Evolutionary conservation across 2,888 invertebrate species (phyloP).

Genomic region (Sycophila texana): DNA sequence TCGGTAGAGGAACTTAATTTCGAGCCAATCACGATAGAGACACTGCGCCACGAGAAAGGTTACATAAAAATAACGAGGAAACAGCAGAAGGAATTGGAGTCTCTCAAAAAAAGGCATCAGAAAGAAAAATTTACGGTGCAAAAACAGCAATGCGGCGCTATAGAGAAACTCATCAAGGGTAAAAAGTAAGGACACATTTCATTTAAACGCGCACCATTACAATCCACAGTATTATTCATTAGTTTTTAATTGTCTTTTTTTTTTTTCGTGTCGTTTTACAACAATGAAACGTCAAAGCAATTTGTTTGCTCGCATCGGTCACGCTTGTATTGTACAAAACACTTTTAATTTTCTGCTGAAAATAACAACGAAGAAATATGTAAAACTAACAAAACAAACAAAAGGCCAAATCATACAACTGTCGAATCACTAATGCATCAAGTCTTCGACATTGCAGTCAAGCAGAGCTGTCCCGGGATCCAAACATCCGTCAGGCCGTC

Average conservation of each 20-base stretch:
- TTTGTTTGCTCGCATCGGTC: no score
- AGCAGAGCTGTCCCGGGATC: slow-evolving; percentile 87
- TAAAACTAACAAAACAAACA: not conserved
- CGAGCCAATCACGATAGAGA: slow-evolving; percentile 93
- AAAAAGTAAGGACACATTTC: slow-evolving; percentile 83
- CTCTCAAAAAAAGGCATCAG: slow-evolving; percentile 92
- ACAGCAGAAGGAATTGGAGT: slow-evolving; percentile 96
- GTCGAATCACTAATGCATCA: slow-evolving; percentile 36
- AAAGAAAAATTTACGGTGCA: slow-evolving; percentile 95
- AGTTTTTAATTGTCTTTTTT: no score
- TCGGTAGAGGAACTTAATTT: slow-evolving; percentile 81
- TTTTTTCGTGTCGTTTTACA: no score
- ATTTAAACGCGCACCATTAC: not conserved
- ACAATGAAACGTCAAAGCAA: no score
- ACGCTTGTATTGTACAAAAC: no score
- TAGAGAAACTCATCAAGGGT: slow-evolving; percentile 95
- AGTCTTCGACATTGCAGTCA: slow-evolving; percentile 79
- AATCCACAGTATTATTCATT: not conserved
- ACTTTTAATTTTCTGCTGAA: not conserved
- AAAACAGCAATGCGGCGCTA: slow-evolving; percentile 91
- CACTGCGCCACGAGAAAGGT: slow-evolving; percentile 90
- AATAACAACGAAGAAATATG: not conserved
- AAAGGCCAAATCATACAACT: slow-evolving; percentile 27
- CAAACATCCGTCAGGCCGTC: slow-evolving; percentile 88
- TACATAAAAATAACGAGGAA: slow-evolving; percentile 95